Percentiles rank a stretch among this genome's conserved stretches.
These are phyloP conservation scores for Eupithecia exiguata DNA, from an alignment of 2,888 invertebrate species.

Conservation along the genomic window DNA sequence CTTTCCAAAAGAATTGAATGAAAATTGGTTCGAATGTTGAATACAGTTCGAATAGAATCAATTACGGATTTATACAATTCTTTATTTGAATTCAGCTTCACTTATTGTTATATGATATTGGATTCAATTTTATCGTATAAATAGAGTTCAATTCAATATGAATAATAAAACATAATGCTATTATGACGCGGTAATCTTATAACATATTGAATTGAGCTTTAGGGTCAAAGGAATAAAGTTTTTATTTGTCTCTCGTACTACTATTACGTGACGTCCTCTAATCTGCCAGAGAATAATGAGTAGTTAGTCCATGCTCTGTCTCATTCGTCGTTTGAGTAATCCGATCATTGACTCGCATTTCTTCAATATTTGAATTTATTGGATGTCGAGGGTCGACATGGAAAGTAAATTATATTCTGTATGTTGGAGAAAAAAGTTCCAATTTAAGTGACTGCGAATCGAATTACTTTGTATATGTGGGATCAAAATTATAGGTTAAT, in stretches of 20 bases:
- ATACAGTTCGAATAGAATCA: conserved; percentile 4
- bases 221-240: neutral
- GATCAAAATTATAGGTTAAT: neutral
- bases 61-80: neutral
- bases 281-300: conserved; percentile 20
- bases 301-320: conserved; percentile 13
- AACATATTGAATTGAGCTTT: neutral
- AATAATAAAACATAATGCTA: conserved; percentile 1
- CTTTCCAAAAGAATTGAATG: neutral
- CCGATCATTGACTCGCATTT: conserved; percentile 28
- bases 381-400: conserved; percentile 21
- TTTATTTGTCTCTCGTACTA: neutral
- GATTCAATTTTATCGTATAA: neutral
- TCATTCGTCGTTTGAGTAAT: conserved; percentile 26
- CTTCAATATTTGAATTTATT: conserved; percentile 26
- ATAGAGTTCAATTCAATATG: neutral
- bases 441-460: neutral
- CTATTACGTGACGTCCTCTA: neutral
- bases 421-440: neutral
- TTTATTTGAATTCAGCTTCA: neutral
- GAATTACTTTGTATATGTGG: neutral
- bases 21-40: neutral
- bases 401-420: conserved; percentile 8
- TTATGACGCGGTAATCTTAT: neutral
- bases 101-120: neutral